A percentile compares a stretch with the other conserved stretches of the same genome.
phyloP scores from a whole-genome alignment of 2,888 invertebrate genomes.

The Drosophila maculinotata region DNA sequence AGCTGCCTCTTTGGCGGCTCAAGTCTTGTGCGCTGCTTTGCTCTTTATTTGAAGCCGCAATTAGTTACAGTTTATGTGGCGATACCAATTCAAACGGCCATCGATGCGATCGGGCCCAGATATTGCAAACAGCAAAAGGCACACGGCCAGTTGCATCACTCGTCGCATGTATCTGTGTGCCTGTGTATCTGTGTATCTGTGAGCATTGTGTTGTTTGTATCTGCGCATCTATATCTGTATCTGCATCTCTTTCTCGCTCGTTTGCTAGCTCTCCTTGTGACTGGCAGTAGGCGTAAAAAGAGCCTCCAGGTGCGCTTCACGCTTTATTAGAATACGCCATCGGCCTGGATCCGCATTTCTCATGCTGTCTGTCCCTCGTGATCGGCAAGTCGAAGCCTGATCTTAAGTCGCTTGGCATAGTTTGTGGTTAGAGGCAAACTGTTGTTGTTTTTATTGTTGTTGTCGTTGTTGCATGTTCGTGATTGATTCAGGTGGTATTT shows the following conservation, averaged over 20 bases:
- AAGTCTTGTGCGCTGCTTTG: constrained; percentile 48
- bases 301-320: constrained; percentile 85
- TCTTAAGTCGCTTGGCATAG: constrained; percentile 21
- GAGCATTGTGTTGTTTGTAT: too few relatives aligned
- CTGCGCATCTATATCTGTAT: too few relatives aligned
- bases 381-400: constrained; percentile 4
- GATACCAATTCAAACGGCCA: constrained; percentile 64
- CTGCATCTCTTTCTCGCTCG: constrained; percentile 14
- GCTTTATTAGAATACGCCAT: constrained; percentile 83
- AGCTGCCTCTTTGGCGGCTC: constrained; percentile 36
- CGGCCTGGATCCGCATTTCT: constrained; percentile 33
- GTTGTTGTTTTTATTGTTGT: constrained; percentile 11
- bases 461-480: constrained; percentile 36
- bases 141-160: constrained; percentile 45
- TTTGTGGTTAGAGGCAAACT: constrained; percentile 13
- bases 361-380: constrained; percentile 18
- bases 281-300: constrained; percentile 70
- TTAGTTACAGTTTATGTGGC: constrained; percentile 83
- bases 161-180: constrained; percentile 11
- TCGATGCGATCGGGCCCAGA: constrained; percentile 61
- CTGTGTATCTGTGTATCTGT: constrained; percentile 7
- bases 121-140: constrained; percentile 35
- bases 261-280: neutral
- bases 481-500: constrained; percentile 63
- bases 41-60: constrained; percentile 83